These are phyloP conservation scores for Cosmorhoe ocellata DNA, from an alignment of 2,888 invertebrate species.

Conservation along the genomic window DNA sequence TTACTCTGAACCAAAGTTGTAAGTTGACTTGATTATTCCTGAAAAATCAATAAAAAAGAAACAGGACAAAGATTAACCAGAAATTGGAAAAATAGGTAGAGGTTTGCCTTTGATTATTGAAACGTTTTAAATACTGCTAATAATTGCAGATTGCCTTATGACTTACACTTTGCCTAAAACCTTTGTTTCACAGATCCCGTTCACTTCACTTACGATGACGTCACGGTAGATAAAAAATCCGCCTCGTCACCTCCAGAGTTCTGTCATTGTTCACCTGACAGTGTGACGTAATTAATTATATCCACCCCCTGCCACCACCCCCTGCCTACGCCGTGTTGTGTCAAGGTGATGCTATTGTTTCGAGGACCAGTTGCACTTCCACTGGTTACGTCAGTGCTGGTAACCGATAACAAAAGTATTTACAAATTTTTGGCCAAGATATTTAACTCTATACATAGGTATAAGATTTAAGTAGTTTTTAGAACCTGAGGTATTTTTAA, in stretches of 20 bases:
- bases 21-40: too few species aligned
- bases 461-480: too few species aligned
- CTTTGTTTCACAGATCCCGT: slow-evolving; percentile 13
- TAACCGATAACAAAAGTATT: too few species aligned
- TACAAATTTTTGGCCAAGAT: too few species aligned
- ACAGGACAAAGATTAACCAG: too few species aligned
- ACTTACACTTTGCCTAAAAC: slow-evolving; percentile 1
- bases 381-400: slow-evolving; percentile 6
- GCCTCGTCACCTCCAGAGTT: slow-evolving; percentile 62
- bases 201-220: slow-evolving; percentile 19
- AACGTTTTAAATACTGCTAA: too few species aligned
- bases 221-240: slow-evolving; percentile 53
- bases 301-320: slow-evolving; percentile 40
- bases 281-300: slow-evolving; percentile 73
- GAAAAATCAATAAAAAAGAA: too few species aligned
- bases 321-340: slow-evolving; percentile 57
- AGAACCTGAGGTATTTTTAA: too few species aligned
- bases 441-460: too few species aligned
- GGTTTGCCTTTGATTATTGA: too few species aligned
- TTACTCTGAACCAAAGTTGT: too few species aligned
- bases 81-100: too few species aligned
- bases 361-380: slow-evolving; percentile 33
- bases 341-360: slow-evolving; percentile 76
- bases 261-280: slow-evolving; percentile 80
- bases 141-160: neutral